Base-by-base conservation (phyloP, 2,797 vertebrate species). In the Buphagus erythrorhynchus region DNA sequence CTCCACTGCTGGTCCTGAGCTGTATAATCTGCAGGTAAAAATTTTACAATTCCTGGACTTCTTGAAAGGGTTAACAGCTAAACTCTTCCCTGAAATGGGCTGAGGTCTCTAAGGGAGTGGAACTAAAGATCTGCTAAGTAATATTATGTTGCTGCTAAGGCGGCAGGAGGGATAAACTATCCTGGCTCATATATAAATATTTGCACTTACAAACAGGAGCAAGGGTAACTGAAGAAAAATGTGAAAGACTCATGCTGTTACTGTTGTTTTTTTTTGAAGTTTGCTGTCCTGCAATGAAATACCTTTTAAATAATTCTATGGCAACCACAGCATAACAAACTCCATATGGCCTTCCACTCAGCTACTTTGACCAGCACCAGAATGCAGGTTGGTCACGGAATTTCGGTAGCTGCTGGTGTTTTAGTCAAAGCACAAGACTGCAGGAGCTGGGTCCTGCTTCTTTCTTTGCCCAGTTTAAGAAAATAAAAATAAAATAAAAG, bases 81-180 rank as follows among this genome's bases (percentile, higher is more conserved):
- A 85, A 43, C 16, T 71, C 28, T 35, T 84, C 45, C n/a, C 67
- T 74, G 80, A 59, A 88, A 40, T 24, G 84, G 62, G 26, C 43
- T 82, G 63, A 93, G 33, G 51, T 67, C 48, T 88, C 66, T 54
- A 1, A 57, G 67, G 58, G 49, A 90, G 51, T 8, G 18, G 43
- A 36, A n/a, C 43, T 86, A 29, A 86, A 86, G 54, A 59, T 33
- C 35, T 78, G 40, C 33, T 78, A 77, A 94, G 20, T 51, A 83
- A 54, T 35, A 38, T 49, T 67, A 29, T 6, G 0, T 72, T 93
- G 65, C 58, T 88, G 21, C 86, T 88, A 62, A 90, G 33, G 57
- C 90, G 7, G 68, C 79, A 72, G 8, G 22, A 96, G 6, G 46
- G 63, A 93, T 96, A 97, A 97, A 96, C 93, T 78, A 36, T 93